Conservation (phyloP, 2,888 invertebrate genomes). For the Lordiphosa fenestrarum region DNA sequence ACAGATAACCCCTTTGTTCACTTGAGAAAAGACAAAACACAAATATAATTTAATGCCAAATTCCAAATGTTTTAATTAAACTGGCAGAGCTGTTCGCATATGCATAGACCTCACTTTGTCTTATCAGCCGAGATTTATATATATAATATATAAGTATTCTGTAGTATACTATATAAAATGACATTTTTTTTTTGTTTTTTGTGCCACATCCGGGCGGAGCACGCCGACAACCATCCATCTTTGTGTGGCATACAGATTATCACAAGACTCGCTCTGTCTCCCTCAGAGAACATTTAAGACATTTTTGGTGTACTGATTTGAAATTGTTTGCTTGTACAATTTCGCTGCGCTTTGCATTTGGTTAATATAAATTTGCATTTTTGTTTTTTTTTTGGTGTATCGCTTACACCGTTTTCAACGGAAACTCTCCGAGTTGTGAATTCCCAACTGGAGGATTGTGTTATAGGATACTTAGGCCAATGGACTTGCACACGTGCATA, state of each 20-base stretch:
- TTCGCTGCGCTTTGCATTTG: conserved; percentile 55
- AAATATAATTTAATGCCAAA: conserved; percentile 64
- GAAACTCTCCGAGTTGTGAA: conserved; percentile 47
- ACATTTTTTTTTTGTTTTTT: conserved; percentile 41
- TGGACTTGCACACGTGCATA: conserved; percentile 40
- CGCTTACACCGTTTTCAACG: conserved; percentile 43
- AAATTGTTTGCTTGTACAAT: conserved; percentile 12
- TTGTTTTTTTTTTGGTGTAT: conserved; percentile 25
- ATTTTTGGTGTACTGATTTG: conserved; percentile 5
- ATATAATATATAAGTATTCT: background rate
- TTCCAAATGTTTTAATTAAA: conserved; percentile 67
- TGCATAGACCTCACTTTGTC: conserved; percentile 10
- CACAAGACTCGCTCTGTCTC: conserved; percentile 20
- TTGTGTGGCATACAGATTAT: conserved; percentile 57
- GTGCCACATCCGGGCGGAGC: conserved; percentile 61
- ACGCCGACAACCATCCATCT: conserved; percentile 45
- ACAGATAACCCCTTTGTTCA: conserved; percentile 72
- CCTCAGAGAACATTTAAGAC: conserved; percentile 10
- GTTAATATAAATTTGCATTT: conserved; percentile 12
- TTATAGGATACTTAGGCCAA: conserved; percentile 62
- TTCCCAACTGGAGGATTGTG: conserved; percentile 45
- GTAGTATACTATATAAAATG: conserved; percentile 28
- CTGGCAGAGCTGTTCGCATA: conserved; percentile 31
- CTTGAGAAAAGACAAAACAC: conserved; percentile 5
- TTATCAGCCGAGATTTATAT: conserved; percentile 65